Base-by-base conservation (phyloP, 2,888 invertebrate species). In the Diogma glabrata region DNA sequence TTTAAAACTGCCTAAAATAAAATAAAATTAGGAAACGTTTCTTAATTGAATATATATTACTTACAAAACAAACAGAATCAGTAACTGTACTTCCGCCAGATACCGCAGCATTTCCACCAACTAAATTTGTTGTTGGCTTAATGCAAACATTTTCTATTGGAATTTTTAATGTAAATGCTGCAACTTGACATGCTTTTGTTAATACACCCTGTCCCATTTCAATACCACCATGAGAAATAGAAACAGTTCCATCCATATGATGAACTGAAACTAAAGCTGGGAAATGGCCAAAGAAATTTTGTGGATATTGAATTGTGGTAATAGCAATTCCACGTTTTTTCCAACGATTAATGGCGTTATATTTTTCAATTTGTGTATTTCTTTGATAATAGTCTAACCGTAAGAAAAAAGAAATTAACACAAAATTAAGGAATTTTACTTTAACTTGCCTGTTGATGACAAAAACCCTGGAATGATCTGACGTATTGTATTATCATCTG, bases 141-240 rank as follows among this genome's bases (percentile, higher is more conserved):
- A 89, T 76, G 1, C 70, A 70, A 7, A 91, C 70, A 67, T 76
- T 74, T 1, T 79, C 76, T 47, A 89, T 55, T 2, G 82, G 76
- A 55, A 89, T 78, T 1, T 81, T 82, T 12, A 91, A 67, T 4
- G 72, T 73, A 55, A 82, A 76, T 0, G 86, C 87, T 52, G 79
- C 83, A 0, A 87, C 82, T 74, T 87, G 87, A 9, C 81, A 79
- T 2, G 73, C 77, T 72, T 85, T 85, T 0, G 84, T 85, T 54
- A 77, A 80, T 45, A 87, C 75, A 9, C 90, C 90, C 71, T 91
- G 91, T 0, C 91, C 91, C 61, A 82, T 78, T 72, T 87, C 86
- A 24, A 83, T 71, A 2, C 84, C 86, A 12, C 82, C 82, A 58
- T 87, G 86, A 2, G 77, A 70, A 8, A 90, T 70, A 1, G 79